Evolutionary conservation across 2,113 vertebrate species (phyloP).

Genomic region (Hiodon tergisus): DNA sequence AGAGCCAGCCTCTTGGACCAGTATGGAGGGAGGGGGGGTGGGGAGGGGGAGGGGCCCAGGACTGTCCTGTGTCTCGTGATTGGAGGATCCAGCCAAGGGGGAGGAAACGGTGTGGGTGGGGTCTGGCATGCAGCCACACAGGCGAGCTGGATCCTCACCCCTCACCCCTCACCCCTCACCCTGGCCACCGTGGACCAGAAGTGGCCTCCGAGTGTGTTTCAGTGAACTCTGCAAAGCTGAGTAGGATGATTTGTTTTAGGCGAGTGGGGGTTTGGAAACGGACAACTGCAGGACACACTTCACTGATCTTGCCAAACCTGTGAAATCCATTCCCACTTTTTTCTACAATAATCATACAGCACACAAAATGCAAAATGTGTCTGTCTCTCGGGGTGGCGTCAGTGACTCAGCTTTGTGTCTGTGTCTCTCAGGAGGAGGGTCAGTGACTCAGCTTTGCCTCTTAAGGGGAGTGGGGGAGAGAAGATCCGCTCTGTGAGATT

Average conservation of each 20-base stretch:
- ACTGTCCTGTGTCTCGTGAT: slow-evolving; percentile 28
- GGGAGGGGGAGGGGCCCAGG: not conserved
- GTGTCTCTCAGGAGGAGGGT: no score
- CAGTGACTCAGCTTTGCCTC: no score
- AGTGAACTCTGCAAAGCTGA: slow-evolving; percentile 33
- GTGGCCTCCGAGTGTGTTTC: slow-evolving; percentile 42
- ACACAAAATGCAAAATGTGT: no score
- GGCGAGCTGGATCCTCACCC: slow-evolving; percentile 28
- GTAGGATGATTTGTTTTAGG: not conserved
- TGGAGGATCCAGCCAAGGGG: slow-evolving; percentile 34
- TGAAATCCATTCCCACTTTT: not conserved
- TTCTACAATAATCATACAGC: not conserved
- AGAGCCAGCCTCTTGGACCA: slow-evolving; percentile 38
- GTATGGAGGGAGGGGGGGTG: slow-evolving; percentile 21
- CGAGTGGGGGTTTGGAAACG: no score
- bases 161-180: slow-evolving; percentile 22
- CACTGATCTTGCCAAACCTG: not conserved
- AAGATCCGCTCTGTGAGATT: slow-evolving; percentile 8
- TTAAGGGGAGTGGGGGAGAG: not conserved
- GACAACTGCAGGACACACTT: no score
- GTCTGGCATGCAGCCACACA: slow-evolving; percentile 37
- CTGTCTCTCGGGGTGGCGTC: no score
- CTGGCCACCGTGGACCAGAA: slow-evolving; percentile 31
- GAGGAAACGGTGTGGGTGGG: slow-evolving; percentile 25
- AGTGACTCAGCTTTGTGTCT: no score